phyloP scores from a whole-genome alignment of 2,113 vertebrate genomes.

The Mustela lutreola region DNA sequence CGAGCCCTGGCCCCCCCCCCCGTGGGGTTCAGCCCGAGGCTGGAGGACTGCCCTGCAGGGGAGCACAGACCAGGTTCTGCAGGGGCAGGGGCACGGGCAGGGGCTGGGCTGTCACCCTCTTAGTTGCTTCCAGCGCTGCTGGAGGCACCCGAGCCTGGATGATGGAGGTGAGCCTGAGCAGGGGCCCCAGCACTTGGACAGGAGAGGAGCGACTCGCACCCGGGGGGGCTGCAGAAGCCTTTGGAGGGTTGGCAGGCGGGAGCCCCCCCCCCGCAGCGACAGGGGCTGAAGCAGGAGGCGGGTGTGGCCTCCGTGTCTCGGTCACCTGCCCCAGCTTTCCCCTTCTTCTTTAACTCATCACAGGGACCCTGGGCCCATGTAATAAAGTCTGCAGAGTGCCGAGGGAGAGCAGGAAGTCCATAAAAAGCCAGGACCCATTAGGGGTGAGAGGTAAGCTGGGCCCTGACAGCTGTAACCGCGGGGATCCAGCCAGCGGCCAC shows the following conservation, averaged over 20 bases:
- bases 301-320: neutral
- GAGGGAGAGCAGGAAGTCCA: slow-evolving; percentile 65
- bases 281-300: neutral
- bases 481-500: slow-evolving; percentile 18
- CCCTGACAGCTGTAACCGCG: slow-evolving; percentile 70
- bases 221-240: neutral
- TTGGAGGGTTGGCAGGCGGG: rapidly evolving
- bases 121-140: neutral
- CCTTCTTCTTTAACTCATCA: neutral
- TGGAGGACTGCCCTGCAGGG: rapidly evolving
- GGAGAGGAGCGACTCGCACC: neutral
- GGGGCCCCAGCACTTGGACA: neutral
- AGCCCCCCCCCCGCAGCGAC: neutral
- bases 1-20: too few relatives aligned
- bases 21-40: neutral
- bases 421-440: slow-evolving; percentile 78
- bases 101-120: neutral
- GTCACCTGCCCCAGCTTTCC: neutral
- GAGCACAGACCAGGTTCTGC: too few relatives aligned
- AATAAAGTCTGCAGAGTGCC: slow-evolving; percentile 62
- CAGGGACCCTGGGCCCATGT: neutral
- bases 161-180: neutral
- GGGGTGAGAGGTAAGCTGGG: slow-evolving; percentile 42
- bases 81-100: too few relatives aligned
- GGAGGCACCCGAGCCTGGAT: rapidly evolving